A percentile compares a stretch with the other conserved stretches of the same genome.
These are phyloP conservation scores for Camelus dromedarius DNA, from an alignment of 2,113 vertebrate species.

Conservation along the genomic window DNA sequence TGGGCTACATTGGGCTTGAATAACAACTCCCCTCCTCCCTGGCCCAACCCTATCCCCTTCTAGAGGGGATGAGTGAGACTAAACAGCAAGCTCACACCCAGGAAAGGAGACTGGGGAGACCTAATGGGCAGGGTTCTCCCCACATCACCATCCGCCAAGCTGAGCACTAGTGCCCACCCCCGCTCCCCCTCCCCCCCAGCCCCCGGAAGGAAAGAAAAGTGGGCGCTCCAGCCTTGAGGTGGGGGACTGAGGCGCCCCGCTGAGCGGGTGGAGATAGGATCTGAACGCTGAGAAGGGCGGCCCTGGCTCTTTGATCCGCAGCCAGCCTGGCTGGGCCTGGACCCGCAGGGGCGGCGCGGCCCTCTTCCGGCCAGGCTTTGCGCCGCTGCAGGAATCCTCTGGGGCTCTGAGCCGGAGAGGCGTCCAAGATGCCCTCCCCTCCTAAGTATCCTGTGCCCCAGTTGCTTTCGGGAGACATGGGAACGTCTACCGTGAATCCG, in stretches of 20 bases:
- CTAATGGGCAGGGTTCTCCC: not conserved
- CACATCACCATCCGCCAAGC: not conserved
- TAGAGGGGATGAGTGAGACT: not conserved
- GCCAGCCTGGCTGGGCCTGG: conserved; percentile 68
- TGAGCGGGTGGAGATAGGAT: conserved; percentile 71
- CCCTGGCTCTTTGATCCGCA: conserved; percentile 74
- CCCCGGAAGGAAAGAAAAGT: conserved; percentile 19
- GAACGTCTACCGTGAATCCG: not conserved
- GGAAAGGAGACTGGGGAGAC: not conserved
- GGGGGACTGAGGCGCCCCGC: conserved; percentile 46
- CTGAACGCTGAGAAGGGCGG: conserved; percentile 42
- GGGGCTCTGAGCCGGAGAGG: conserved; percentile 4
- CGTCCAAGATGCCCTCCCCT: not conserved
- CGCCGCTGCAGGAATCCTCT: conserved; percentile 55
- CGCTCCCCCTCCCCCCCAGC: not conserved
- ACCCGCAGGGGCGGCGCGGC: conserved; percentile 69
- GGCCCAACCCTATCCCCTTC: not conserved
- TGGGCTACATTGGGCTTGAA: not conserved
- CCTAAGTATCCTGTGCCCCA: not conserved
- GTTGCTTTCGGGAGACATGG: not conserved
- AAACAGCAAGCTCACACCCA: not conserved
- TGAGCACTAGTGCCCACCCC: not conserved
- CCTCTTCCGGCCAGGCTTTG: conserved; percentile 74
- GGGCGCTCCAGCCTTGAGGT: not conserved
- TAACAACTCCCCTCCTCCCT: not conserved